Conservation (phyloP, 2,797 vertebrate species). For the Crypturellus tataupa region DNA sequence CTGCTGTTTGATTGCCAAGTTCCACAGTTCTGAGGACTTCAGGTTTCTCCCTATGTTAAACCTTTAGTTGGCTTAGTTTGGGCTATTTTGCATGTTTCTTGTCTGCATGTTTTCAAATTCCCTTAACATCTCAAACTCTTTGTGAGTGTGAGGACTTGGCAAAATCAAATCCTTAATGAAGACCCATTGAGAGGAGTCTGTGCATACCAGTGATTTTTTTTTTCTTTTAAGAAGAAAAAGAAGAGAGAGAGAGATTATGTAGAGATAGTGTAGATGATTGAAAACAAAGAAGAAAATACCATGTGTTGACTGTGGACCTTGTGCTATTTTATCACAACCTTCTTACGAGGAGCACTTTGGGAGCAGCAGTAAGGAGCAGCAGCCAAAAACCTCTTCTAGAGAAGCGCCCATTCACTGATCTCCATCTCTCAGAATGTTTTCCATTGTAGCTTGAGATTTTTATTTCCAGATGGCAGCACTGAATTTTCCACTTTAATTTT, state of each 20-base stretch:
- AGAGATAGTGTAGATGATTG: not conserved
- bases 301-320: not conserved
- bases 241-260: too few relatives aligned
- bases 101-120: slow-evolving; percentile 41
- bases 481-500: not conserved
- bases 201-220: not conserved
- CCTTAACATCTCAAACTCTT: slow-evolving; percentile 1
- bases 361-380: not conserved
- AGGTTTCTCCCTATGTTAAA: slow-evolving; percentile 25
- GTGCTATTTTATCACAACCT: not conserved
- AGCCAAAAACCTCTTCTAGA: not conserved
- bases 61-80: slow-evolving; percentile 9
- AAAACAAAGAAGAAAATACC: not conserved
- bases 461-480: not conserved
- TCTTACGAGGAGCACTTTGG: not conserved
- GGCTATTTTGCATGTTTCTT: not conserved
- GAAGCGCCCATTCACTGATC: not conserved
- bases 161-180: slow-evolving; percentile 62
- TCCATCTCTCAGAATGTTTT: not conserved
- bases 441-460: not conserved
- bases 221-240: not conserved
- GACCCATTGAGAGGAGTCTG: not conserved
- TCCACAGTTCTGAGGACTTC: slow-evolving; percentile 30
- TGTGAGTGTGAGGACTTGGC: not conserved
- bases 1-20: slow-evolving; percentile 67